A percentile compares a stretch with the other conserved stretches of the same genome.
phyloP scores from a whole-genome alignment of 2,888 invertebrate species.

The Octodonta nipae region DNA sequence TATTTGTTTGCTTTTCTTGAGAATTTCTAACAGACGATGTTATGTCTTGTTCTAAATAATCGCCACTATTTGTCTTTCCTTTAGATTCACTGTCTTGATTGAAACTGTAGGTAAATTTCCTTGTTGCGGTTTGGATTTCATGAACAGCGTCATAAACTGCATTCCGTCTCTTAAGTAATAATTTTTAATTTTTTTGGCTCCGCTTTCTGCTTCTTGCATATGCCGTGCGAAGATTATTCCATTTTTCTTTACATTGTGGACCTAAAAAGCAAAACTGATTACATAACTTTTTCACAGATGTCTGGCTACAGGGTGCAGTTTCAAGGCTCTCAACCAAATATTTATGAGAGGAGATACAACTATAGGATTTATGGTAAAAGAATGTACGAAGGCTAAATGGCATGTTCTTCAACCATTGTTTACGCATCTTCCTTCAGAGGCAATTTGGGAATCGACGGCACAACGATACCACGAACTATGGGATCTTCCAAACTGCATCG shows the following conservation, averaged over 20 bases:
- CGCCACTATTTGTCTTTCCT: conserved; percentile 5
- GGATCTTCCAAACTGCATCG: conserved; percentile 6
- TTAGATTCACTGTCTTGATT: conserved; percentile 6
- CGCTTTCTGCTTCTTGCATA: conserved; percentile 7
- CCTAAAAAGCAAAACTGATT: conserved; percentile 6
- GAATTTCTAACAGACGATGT: conserved; percentile 4
- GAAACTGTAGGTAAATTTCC: conserved; percentile 8
- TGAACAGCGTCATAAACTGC: conserved; percentile 9
- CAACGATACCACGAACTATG: conserved; percentile 7
- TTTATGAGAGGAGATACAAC: conserved; percentile 8
- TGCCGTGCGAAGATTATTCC: conserved; percentile 7
- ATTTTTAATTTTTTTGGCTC: conserved; percentile 8
- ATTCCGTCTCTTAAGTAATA: conserved; percentile 8
- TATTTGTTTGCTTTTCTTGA: conserved; percentile 6
- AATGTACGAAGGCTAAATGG: conserved; percentile 6
- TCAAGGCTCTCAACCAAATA: conserved; percentile 5
- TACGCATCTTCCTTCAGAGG: conserved; percentile 7
- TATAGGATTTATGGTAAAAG: conserved; percentile 3
- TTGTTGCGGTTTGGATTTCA: conserved; percentile 10
- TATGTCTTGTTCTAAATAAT: conserved; percentile 7
- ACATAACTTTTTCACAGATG: conserved; percentile 7
- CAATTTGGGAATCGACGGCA: conserved; percentile 6
- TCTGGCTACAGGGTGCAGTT: conserved; percentile 6
- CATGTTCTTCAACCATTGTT: conserved; percentile 5
- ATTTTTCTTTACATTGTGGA: conserved; percentile 8